phyloP scores from a whole-genome alignment of 2,113 vertebrate species.

The Ammodytes marinus region DNA sequence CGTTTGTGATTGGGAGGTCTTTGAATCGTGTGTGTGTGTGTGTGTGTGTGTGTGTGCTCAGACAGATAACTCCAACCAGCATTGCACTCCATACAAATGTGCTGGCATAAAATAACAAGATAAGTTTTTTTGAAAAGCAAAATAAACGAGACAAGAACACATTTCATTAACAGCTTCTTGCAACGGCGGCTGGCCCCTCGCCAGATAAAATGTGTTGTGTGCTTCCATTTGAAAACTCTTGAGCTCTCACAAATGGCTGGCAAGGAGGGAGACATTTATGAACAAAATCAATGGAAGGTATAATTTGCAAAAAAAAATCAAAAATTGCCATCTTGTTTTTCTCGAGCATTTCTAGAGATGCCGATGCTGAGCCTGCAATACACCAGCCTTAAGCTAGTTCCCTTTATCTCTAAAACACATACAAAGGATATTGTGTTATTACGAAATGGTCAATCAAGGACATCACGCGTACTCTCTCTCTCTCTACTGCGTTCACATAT shows the following conservation, averaged over 20 bases:
- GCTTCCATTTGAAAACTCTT: constrained; percentile 24
- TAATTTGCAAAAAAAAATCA: constrained; percentile 10
- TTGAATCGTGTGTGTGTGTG: neutral
- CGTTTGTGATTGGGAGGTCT: constrained; percentile 18
- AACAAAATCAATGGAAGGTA: constrained; percentile 18
- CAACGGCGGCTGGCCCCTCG: neutral
- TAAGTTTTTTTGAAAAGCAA: constrained; percentile 32
- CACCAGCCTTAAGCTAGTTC: neutral
- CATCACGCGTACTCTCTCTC: neutral
- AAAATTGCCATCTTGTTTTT: constrained; percentile 13
- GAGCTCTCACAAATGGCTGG: constrained; percentile 14
- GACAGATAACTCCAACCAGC: constrained; percentile 1
- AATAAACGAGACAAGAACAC: neutral
- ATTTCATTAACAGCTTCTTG: constrained; percentile 10
- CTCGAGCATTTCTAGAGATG: neutral
- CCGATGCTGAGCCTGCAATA: neutral
- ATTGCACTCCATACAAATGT: constrained; percentile 36
- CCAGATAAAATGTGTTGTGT: constrained; percentile 31
- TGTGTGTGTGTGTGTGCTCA: constrained; percentile 35
- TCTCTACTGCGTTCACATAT: neutral
- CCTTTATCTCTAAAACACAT: neutral
- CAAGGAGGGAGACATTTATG: constrained; percentile 1
- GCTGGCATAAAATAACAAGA: constrained; percentile 19
- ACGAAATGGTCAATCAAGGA: neutral
- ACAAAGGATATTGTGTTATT: neutral